A percentile compares a stretch with the other conserved stretches of the same genome.
phyloP scores from a whole-genome alignment of 2,113 vertebrate genomes.

The Micromys minutus region DNA sequence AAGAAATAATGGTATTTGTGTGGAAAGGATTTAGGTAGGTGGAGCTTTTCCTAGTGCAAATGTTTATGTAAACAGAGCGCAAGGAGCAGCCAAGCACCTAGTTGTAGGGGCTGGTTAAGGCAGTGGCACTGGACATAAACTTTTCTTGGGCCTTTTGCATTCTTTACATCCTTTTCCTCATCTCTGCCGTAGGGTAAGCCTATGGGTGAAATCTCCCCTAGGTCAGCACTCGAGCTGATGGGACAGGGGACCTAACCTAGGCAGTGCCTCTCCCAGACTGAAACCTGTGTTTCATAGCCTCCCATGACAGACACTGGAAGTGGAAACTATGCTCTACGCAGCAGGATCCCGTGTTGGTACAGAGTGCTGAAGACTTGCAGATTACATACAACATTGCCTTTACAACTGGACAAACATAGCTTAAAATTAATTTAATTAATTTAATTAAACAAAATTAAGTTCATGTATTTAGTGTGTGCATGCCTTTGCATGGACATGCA shows the following conservation, averaged over 20 bases:
- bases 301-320: background rate
- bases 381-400: background rate
- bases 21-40: background rate
- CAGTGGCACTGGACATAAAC: background rate
- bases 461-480: background rate
- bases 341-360: background rate
- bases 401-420: background rate
- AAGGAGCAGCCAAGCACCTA: background rate
- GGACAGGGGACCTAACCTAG: background rate
- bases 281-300: background rate
- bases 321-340: background rate
- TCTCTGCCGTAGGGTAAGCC: background rate
- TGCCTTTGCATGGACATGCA: background rate
- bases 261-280: background rate
- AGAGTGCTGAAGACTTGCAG: background rate
- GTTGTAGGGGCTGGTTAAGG: background rate
- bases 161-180: background rate
- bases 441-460: background rate
- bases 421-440: no score
- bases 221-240: background rate
- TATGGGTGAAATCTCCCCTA: background rate
- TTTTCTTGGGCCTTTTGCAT: background rate
- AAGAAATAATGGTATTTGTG: constrained; percentile 13
- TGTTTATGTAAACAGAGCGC: background rate
- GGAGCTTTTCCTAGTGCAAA: background rate